Base-by-base conservation (phyloP, 2,888 invertebrate genomes). In the Cryptocephalus primarius region DNA sequence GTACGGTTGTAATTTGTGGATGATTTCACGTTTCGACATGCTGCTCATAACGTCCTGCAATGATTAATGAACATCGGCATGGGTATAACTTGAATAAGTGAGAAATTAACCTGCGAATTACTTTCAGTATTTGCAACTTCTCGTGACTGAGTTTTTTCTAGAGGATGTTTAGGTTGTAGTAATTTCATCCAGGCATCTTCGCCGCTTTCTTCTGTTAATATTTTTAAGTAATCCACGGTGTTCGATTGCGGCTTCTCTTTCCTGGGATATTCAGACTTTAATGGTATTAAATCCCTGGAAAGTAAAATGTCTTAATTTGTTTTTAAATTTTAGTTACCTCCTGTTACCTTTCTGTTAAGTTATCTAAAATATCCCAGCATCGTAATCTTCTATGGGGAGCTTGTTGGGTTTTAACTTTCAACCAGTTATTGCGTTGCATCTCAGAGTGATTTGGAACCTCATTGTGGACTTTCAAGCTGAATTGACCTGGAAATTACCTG, bases 251-350 rank as follows among this genome's bases (percentile, higher is more conserved):
- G 22, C 22, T 22, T 33, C 33, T 60, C 59, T 47, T 50, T 53
- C 34, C 63, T 50, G 2, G 64, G 63, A 48, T 65, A 65, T 52
- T 65, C 65, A 0, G 62, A 49, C 42, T 56, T 52, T 36, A 65
- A 47, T 1, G 65, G 65, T 14, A 55, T 33, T 33, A 65, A 36
- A 46, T 64, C 65, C 33, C 55, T 58, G 12, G 38, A 48, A 48
- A 36, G 32, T 41, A 44, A n/a, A 31, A 44, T 6, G 4, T 2
- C 3, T 38, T 10, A 4, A 8, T 40, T 40, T 14, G 22, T n/a
- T 14, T 4, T 40, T 2, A 13, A 9, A 2, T 11, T 40, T 40
- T 14, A 11, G 10, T 40, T 12, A 13, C 14, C 11, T 12, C 6
- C n/a, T 13, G 32, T 44, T 47, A 54, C 54, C 51, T 55, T 36